Evolutionary conservation across 2,113 vertebrate genomes (phyloP).

Genomic region (Equus przewalskii): DNA sequence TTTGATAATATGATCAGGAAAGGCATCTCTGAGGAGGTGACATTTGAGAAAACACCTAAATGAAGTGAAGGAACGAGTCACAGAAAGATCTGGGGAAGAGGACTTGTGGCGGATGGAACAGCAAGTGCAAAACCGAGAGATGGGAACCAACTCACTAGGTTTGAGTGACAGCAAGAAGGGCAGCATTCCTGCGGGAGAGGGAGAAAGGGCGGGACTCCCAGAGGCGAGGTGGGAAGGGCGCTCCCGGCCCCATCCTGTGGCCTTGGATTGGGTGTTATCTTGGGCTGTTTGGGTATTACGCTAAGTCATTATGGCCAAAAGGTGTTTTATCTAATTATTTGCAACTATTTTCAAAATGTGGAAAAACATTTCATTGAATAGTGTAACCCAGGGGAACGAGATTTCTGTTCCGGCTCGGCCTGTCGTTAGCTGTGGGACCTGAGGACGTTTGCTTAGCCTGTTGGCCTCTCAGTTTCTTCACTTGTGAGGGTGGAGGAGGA

Average conservation of each 20-base stretch:
- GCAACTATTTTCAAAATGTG: conserved; percentile 30
- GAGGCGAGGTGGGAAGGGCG: neutral
- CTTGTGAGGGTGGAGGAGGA: neutral
- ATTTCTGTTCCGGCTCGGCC: neutral
- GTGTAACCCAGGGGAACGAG: neutral
- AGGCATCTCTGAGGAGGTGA: neutral
- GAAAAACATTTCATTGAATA: neutral
- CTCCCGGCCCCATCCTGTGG: neutral
- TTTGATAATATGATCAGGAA: neutral
- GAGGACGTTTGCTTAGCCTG: neutral
- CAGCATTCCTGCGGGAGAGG: neutral
- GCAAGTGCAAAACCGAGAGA: neutral
- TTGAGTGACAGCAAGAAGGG: neutral
- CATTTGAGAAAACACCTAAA: neutral
- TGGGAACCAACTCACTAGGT: neutral
- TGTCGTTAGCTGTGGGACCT: neutral
- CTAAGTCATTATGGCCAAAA: neutral
- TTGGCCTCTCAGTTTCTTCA: neutral
- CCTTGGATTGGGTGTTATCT: neutral
- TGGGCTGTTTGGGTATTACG: neutral
- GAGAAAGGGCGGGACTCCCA: neutral
- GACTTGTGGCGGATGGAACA: neutral
- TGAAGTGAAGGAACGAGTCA: neutral
- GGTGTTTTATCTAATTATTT: conserved; percentile 33
- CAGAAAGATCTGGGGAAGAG: neutral